Conservation (phyloP, 2,113 vertebrate genomes). For the Labeo rohita region DNA sequence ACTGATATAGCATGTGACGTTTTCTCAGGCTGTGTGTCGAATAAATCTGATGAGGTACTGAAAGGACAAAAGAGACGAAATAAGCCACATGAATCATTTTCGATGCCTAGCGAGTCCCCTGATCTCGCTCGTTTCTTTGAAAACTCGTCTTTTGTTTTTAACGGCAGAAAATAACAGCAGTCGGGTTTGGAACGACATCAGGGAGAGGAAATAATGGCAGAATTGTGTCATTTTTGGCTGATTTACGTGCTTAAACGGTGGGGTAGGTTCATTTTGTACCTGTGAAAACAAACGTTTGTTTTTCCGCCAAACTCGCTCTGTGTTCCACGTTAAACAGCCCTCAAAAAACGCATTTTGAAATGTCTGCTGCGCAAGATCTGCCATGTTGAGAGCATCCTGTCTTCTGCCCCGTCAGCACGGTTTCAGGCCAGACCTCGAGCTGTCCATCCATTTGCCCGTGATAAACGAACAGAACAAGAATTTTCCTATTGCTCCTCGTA, state of each 20-base stretch:
- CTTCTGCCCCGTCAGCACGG: slow-evolving; percentile 62
- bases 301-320: background rate
- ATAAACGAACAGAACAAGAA: slow-evolving; percentile 59
- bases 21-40: background rate
- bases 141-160: background rate
- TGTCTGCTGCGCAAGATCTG: background rate
- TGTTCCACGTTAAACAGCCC: background rate
- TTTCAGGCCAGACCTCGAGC: slow-evolving; percentile 50
- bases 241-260: background rate
- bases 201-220: background rate
- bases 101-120: background rate
- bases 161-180: background rate
- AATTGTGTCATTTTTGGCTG: background rate
- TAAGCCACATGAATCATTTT: background rate
- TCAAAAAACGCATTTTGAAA: slow-evolving; percentile 6
- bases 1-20: background rate
- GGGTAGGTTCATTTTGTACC: background rate
- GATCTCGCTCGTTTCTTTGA: background rate
- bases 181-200: background rate
- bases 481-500: slow-evolving; percentile 55
- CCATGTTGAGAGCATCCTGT: slow-evolving; percentile 55
- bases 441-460: slow-evolving; percentile 58
- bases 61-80: background rate
- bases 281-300: background rate
- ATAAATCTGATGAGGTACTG: background rate